Base-by-base conservation (phyloP, 2,888 invertebrate genomes). In the Lycocerus yunnanus region DNA sequence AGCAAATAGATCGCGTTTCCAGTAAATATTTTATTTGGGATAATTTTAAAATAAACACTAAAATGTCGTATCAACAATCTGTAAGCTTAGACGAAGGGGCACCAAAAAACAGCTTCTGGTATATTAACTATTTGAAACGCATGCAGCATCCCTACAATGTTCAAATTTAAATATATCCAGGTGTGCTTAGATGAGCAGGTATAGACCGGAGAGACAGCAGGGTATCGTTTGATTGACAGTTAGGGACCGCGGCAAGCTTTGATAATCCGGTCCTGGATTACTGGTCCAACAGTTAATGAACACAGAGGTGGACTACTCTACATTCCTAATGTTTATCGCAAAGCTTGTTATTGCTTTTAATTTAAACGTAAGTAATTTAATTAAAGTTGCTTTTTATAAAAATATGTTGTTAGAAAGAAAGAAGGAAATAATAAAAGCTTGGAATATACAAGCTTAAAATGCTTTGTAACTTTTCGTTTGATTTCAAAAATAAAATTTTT, bases 201-300 rank as follows among this genome's bases (percentile, higher is more conserved):
- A 80, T 80, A 79, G 81, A 78, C 81, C 81, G 79, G 82, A 83
- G 83, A 85, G 85, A 85, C 84, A 84, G 84, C 83, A 83, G 84
- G 83, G 83, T 81, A 82, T 83, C 84, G 77, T 71, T 80, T 84
- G 85, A 85, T 85, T 85, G 85, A 85, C 85, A 84, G 84, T 81
- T 79, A 78, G 80, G 81, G 82, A 81, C 83, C 83, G 83, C 84
- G 84, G 85, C 83, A 78, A 78, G 81, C 84, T 84, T 84, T 84
- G 84, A 84, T 79, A 81, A 78, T 76, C 78, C 80, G 78, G 78
- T 77, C 73, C 77, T 79, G 75, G 61, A 61, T 77, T 79, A 79
- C 79, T 77, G 77, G 78, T 80, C 78, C 75, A 74, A 77, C 80
- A 79, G 79, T 80, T 81, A 82, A 81, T 82, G 80, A 81, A 79